These are phyloP conservation scores for Abscondita cerata DNA, from an alignment of 2,888 invertebrate genomes.

Conservation along the genomic window DNA sequence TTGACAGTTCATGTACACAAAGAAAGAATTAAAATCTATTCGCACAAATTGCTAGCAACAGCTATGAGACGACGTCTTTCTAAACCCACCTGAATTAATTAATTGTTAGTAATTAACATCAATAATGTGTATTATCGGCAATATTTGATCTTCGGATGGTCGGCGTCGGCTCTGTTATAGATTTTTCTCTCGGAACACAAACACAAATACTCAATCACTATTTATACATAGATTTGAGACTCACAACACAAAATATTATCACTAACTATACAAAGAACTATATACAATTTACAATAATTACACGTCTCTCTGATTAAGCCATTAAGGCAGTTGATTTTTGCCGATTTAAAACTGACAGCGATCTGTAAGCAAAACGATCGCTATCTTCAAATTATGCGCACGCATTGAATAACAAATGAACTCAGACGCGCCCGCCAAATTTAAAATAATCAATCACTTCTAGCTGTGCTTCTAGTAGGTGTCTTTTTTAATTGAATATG, in stretches of 20 bases:
- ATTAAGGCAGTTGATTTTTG: constrained; percentile 72
- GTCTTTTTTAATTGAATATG: no score
- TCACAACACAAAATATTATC: constrained; percentile 68
- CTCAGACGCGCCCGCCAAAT: constrained; percentile 32
- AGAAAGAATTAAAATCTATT: constrained; percentile 51
- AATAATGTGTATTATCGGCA: constrained; percentile 58
- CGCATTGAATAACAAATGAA: constrained; percentile 43
- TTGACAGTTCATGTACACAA: constrained; percentile 64
- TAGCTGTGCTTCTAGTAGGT: no score
- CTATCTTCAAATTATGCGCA: constrained; percentile 56
- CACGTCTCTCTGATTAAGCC: constrained; percentile 70
- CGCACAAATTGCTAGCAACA: no score
- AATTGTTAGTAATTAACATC: constrained; percentile 49
- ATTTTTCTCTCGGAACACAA: constrained; percentile 66
- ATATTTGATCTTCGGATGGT: constrained; percentile 62
- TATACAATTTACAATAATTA: constrained; percentile 75
- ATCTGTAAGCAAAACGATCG: constrained; percentile 56
- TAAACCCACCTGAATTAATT: constrained; percentile 53
- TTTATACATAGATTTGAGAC: constrained; percentile 62
- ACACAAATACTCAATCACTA: constrained; percentile 64
- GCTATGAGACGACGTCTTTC: neutral
- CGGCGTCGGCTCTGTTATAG: constrained; percentile 66
- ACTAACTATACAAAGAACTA: constrained; percentile 77
- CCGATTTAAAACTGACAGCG: constrained; percentile 61
- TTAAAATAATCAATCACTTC: no score